Base-by-base conservation (phyloP, 2,888 invertebrate genomes). In the Synergus umbraculus region DNA sequence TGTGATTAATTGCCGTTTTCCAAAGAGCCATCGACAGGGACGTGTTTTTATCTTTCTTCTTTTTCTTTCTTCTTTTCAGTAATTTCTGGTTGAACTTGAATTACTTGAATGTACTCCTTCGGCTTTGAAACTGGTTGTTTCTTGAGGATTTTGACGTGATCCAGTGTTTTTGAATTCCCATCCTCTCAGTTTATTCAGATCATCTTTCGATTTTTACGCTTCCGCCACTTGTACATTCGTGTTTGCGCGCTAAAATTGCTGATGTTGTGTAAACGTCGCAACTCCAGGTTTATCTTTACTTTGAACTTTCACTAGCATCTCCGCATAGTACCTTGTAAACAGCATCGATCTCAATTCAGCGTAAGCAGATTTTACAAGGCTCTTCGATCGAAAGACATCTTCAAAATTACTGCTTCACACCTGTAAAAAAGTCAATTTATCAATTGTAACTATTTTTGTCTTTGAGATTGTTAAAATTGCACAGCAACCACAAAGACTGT, bases 251-350 rank as follows among this genome's bases (percentile, higher is more conserved):
- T 79, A 63, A 60, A 18, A 60, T 54, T 60, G 69, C 64, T 54
- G 78, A 63, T 54, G 77, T 80, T 76, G 67, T 76, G 73, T 76
- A 65, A 79, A 46, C 81, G 76, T 78, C 79, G 79, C 58, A 49
- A 67, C 37, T 66, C 73, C 44, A 78, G 65, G 77, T 76, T 60
- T 80, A 80, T 80, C 81, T 79, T 79, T 77, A 78, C 78, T 79
- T 79, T 81, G 82, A 83, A 84, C 85, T 85, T 85, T 85, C 85
- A 84, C 85, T 80, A 81, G 80, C 84, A 82, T 85, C 79, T 81
- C 81, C 54, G 54, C n/a, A 37, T 54, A 44, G 49, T 49, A 49
- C 49, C 78, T 78, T 65, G 69, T 79, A 79, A 80, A 78, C 76
- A 80, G 81, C 82, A 81, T 81, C 77, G 80, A 77, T 83, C 81